Evolutionary conservation across 2,888 invertebrate species (phyloP).

Genomic region (Brenthis hecate): DNA sequence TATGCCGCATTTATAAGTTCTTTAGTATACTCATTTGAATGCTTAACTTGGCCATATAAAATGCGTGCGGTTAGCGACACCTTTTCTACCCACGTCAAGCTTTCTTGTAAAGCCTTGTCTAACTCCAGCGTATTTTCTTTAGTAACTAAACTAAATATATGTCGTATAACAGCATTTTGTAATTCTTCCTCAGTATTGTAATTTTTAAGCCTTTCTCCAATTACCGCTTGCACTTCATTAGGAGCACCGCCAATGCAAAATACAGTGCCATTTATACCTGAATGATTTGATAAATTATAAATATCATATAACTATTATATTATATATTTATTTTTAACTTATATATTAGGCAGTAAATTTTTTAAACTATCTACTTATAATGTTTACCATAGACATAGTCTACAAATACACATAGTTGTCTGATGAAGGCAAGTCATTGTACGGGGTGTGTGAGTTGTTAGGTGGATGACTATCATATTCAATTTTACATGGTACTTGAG

Average conservation of each 20-base stretch:
- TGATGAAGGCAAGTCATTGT: no score
- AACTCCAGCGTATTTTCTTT: constrained; percentile 34
- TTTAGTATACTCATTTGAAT: constrained; percentile 58
- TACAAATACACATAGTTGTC: no score
- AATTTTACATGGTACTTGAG: no score
- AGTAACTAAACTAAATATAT: constrained; percentile 55
- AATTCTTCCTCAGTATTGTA: constrained; percentile 48
- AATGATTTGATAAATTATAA: not conserved
- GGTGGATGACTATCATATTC: no score
- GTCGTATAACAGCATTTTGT: constrained; percentile 52
- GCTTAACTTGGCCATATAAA: constrained; percentile 51
- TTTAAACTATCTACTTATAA: no score
- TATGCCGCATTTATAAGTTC: constrained; percentile 51
- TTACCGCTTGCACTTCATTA: constrained; percentile 45
- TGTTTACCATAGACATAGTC: no score
- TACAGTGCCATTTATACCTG: constrained; percentile 57
- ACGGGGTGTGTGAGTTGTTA: no score
- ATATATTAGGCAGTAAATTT: no score
- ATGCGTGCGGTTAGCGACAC: constrained; percentile 47
- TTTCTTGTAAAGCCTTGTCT: constrained; percentile 34
- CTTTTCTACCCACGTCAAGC: constrained; percentile 50
- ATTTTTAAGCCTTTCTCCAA: constrained; percentile 48
- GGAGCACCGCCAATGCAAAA: constrained; percentile 59
- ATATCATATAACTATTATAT: no score
- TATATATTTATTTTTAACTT: no score